Conservation (phyloP, 2,797 vertebrate genomes). For the Orestias chungarensis region DNA sequence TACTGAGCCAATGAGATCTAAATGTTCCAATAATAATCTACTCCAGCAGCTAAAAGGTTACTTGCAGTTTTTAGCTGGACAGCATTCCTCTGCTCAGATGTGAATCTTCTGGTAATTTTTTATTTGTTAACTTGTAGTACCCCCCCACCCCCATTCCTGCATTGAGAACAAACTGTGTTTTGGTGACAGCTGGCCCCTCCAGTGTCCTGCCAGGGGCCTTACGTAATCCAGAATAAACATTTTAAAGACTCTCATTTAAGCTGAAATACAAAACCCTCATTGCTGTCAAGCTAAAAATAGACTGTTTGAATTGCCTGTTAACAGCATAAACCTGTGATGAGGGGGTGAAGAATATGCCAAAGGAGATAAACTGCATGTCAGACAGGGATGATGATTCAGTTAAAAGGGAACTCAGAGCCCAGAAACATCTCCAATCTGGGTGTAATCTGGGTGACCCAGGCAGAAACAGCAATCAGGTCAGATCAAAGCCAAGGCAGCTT, state of each 20-base stretch:
- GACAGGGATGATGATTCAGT: constrained; percentile 38
- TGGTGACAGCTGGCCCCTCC: constrained; percentile 66
- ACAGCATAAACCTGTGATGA: constrained; percentile 20
- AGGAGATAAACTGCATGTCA: constrained; percentile 16
- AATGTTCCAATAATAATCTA: constrained; percentile 50
- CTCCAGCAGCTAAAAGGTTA: constrained; percentile 41
- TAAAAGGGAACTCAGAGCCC: constrained; percentile 53
- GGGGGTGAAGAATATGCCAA: constrained; percentile 3
- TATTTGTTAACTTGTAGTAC: constrained; percentile 26
- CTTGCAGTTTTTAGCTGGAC: constrained; percentile 37
- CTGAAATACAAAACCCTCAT: constrained; percentile 9
- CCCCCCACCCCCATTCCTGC: constrained; percentile 26
- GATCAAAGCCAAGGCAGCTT: constrained; percentile 74
- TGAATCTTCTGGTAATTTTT: constrained; percentile 21
- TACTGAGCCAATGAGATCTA: constrained; percentile 37
- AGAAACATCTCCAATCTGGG: constrained; percentile 58
- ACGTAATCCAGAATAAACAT: constrained; percentile 59
- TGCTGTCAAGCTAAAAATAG: constrained; percentile 28
- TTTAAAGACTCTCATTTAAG: constrained; percentile 33
- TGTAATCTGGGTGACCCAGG: constrained; percentile 76
- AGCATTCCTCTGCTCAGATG: constrained; percentile 32
- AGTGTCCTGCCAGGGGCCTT: constrained; percentile 55
- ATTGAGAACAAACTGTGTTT: constrained; percentile 33
- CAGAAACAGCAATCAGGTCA: constrained; percentile 73
- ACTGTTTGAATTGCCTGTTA: constrained; percentile 25